Conservation (phyloP, 2,888 invertebrate genomes). For the Drosophila formosana region DNA sequence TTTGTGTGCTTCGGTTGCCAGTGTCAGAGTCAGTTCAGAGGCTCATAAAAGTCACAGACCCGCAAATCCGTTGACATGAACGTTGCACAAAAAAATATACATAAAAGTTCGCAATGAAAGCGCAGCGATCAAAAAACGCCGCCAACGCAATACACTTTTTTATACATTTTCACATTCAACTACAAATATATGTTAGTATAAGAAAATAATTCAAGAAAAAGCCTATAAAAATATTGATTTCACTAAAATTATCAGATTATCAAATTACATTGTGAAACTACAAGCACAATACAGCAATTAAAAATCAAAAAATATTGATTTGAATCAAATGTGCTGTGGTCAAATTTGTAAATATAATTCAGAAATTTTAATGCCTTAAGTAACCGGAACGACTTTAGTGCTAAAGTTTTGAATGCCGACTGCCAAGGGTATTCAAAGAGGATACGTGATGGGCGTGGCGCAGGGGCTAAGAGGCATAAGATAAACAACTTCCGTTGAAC, state of each 20-base stretch:
- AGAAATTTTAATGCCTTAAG: background rate
- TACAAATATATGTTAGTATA: too few species aligned
- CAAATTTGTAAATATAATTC: too few species aligned
- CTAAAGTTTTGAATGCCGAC: background rate
- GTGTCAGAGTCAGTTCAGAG: slow-evolving; percentile 28
- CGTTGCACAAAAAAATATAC: slow-evolving; percentile 17
- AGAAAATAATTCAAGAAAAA: too few species aligned
- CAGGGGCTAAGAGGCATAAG: slow-evolving; percentile 36
- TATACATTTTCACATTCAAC: too few species aligned
- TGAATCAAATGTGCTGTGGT: too few species aligned
- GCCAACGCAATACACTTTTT: background rate
- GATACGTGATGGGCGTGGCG: background rate
- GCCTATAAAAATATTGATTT: too few species aligned
- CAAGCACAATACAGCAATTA: too few species aligned
- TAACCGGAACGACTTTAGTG: background rate
- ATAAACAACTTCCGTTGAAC: slow-evolving; percentile 65
- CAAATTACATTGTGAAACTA: too few species aligned
- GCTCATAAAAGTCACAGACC: slow-evolving; percentile 55
- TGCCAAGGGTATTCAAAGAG: slow-evolving; percentile 7
- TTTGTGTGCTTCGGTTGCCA: slow-evolving; percentile 7
- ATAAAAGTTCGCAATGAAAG: background rate
- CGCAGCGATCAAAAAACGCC: background rate
- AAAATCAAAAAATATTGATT: too few species aligned
- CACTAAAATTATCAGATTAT: too few species aligned
- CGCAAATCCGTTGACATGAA: slow-evolving; percentile 55